These are phyloP conservation scores for Chrysogorgia sp. DNA, from an alignment of 92 coral and sea anemone species.

Conservation along the genomic window DNA sequence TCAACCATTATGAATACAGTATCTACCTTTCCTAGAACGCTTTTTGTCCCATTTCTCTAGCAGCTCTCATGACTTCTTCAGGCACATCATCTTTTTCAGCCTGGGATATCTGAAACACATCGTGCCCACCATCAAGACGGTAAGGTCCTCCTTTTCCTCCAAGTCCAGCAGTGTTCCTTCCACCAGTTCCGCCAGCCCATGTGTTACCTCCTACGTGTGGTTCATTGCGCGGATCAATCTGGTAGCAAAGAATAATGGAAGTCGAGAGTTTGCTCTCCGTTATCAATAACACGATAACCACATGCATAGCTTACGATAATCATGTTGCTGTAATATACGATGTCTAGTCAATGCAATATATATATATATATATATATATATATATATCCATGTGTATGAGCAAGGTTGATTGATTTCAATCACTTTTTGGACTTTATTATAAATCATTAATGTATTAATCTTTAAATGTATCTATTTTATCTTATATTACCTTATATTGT, in stretches of 20 bases:
- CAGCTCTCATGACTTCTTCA: slow-evolving; percentile 90
- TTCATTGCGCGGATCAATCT: slow-evolving; percentile 79
- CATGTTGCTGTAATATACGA: no score
- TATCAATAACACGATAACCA: no score
- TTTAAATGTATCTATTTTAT: no score
- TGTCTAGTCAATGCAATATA: no score
- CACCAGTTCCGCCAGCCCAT: slow-evolving; percentile 99
- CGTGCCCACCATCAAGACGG: slow-evolving; percentile 96
- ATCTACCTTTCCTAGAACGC: slow-evolving; percentile 87
- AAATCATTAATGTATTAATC: no score
- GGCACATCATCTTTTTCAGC: slow-evolving; percentile 94
- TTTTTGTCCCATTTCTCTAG: slow-evolving; percentile 89
- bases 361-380: no score
- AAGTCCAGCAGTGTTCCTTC: slow-evolving; percentile 98
- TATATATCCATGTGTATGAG: no score
- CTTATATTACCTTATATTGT: no score
- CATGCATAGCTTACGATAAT: no score
- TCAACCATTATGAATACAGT: background rate
- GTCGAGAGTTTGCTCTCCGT: no score
- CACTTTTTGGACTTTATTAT: no score
- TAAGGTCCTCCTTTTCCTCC: slow-evolving; percentile 99
- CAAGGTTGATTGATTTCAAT: no score
- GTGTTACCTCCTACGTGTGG: slow-evolving; percentile 99
- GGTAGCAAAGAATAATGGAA: slow-evolving; percentile 12
- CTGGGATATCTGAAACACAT: slow-evolving; percentile 88